phyloP scores from a whole-genome alignment of 2,888 invertebrate genomes.

The Trichogramma dendrolimi region DNA sequence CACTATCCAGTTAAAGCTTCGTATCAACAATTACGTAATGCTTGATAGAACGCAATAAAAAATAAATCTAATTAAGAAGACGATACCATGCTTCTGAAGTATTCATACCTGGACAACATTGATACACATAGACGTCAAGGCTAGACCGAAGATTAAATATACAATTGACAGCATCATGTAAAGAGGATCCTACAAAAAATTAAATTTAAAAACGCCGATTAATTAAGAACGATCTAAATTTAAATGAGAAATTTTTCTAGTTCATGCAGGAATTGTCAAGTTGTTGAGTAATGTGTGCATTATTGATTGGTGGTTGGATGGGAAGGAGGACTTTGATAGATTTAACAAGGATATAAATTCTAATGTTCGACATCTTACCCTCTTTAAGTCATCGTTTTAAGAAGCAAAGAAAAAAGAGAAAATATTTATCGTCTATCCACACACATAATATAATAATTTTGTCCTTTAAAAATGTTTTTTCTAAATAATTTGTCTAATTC shows the following conservation, averaged over 20 bases:
- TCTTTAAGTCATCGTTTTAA: constrained; percentile 47
- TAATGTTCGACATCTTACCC: constrained; percentile 41
- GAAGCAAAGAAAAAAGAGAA: constrained; percentile 31
- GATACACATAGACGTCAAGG: constrained; percentile 94
- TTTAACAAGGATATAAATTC: background rate
- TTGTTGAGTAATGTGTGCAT: background rate
- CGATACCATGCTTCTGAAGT: background rate
- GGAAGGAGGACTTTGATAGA: background rate
- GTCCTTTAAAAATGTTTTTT: background rate
- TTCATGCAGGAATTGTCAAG: background rate
- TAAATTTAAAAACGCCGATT: constrained; percentile 31
- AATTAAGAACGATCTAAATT: constrained; percentile 21
- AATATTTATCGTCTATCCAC: background rate
- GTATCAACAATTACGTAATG: too few species aligned
- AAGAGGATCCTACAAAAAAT: constrained; percentile 66
- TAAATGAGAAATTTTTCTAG: background rate
- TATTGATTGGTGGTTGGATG: background rate
- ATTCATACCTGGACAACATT: constrained; percentile 84
- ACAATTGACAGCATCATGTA: constrained; percentile 88
- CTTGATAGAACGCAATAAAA: too few species aligned
- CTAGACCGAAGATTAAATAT: constrained; percentile 89
- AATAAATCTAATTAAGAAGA: constrained; percentile 2
- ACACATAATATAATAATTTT: too few species aligned
- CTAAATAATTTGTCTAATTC: too few species aligned
- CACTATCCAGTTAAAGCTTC: background rate